Base-by-base conservation (phyloP, 2,797 vertebrate genomes). In the Mormyrus proboscirostris region DNA sequence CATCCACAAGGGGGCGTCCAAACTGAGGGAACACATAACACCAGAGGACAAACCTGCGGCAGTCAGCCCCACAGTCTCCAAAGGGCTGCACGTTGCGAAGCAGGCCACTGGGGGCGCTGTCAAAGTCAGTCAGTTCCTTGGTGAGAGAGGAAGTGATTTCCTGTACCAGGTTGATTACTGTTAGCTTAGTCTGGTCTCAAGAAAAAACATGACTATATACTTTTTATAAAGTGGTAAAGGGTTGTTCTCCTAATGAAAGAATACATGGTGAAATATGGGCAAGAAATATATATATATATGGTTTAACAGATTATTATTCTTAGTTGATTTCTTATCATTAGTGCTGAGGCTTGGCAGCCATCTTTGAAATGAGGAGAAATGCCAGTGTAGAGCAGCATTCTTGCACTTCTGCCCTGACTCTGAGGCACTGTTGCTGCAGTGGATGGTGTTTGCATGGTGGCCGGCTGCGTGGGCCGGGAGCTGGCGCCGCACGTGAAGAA, bases 71-170 rank as follows among this genome's bases (percentile, higher is more conserved):
- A 93, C 96, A 0, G 97, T 99, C 90, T 95, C 96, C 91, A 98
- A 94, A 92, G 96, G 98, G 69, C 97, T 99, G 88, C 96, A 98
- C 0, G 97, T 99, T 73, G 98, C 98, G 90, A 99, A 98, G 94
- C 97, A 98, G 91, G 99, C 98, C 5, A 99, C 98, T 0, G 98
- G 98, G 86, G 98, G 98, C 88, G 99, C 99, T 0, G 98, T 98
- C 5, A 98, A 97, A 97, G 98, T 99, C 96, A 99, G 98, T 95
- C 98, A 99, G 65, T 97, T 98, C 92, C 94, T 99, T 89, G 99
- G 98, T 99, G 95, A 97, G 90, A 8, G 41, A 4, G 4, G 16
- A 6, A 1, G 33, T 50, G 44, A 47, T 47, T 55, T 41, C 49
- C 47, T 55, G 50, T 38, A 9, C 25, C 1, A 4, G 41, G 4